Percentiles rank a stretch among this genome's conserved stretches.
These are phyloP conservation scores for Chelidonichthys spinosus DNA, from an alignment of 2,797 vertebrate genomes.

Conservation along the genomic window DNA sequence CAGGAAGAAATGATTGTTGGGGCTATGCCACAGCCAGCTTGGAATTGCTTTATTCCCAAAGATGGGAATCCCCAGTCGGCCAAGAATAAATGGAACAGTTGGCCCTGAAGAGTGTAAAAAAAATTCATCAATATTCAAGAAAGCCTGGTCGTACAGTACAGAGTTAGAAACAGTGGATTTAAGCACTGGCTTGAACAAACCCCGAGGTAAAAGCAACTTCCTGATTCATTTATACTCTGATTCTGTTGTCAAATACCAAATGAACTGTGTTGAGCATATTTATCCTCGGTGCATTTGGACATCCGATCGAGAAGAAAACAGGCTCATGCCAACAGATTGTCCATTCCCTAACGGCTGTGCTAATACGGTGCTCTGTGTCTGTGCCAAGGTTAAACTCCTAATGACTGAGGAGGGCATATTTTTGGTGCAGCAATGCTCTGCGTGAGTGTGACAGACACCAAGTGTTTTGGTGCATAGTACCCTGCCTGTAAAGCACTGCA, in stretches of 20 bases:
- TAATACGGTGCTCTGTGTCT: constrained; percentile 19
- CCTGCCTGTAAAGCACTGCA: constrained; percentile 43
- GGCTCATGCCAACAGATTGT: constrained; percentile 25
- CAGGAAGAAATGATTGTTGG: constrained; percentile 75
- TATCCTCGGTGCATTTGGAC: constrained; percentile 34
- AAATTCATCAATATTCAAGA: constrained; percentile 83
- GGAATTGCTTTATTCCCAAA: constrained; percentile 83
- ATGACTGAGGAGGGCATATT: constrained; percentile 37
- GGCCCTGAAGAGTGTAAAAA: constrained; percentile 67
- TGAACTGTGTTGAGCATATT: constrained; percentile 12
- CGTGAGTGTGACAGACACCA: constrained; percentile 32
- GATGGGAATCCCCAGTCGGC: constrained; percentile 81
- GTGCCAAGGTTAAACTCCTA: constrained; percentile 41
- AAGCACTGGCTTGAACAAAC: constrained; percentile 32
- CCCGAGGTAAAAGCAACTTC: constrained; percentile 19
- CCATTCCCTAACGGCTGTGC: constrained; percentile 20
- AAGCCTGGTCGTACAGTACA: constrained; percentile 59
- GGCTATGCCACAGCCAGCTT: constrained; percentile 74
- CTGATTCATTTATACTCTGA: constrained; percentile 34
- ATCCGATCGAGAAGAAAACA: constrained; percentile 45
- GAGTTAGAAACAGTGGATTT: constrained; percentile 49
- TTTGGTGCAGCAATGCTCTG: constrained; percentile 9
- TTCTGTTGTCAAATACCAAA: constrained; percentile 33
- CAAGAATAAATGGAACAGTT: constrained; percentile 84
- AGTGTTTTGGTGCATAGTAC: constrained; percentile 47